Base-by-base conservation (phyloP, 1,140 invertebrate genomes). In the Drosophila lini region DNA sequence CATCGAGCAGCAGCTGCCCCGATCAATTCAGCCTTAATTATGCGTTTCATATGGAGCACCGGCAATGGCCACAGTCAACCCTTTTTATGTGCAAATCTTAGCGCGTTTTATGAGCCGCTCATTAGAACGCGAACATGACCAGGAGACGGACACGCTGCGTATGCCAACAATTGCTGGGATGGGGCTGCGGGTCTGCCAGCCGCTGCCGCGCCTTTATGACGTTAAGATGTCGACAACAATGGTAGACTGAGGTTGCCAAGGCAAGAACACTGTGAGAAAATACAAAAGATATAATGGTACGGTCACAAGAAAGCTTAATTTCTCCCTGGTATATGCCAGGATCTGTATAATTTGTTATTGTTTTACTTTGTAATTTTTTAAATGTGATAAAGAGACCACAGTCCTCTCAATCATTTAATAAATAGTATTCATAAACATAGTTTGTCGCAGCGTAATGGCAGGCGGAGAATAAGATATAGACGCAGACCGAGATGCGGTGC, bases 61-160 rank as follows among this genome's bases (percentile, higher is more conserved):
- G 50, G 36, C 36, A 56, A 40, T 76, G 61, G 73, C 32, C 58
- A 47, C 57, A 52, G 62, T 42, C 58, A 50, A 69, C 40, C 64
- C 50, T 69, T 77, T 57, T 78, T 70, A 78, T 62, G 82, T 74
- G 78, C 63, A 82, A 88, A 88, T 80, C 79, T 86, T 80, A 70
- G 76, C 83, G 76, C 83, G 84, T 88, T 86, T 86, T 86, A 86
- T 86, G 80, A 65, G 31, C 59, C 61, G 74, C 83, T 86, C 83
- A 83, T 86, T 86, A 88, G 83, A 83, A 57, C 70, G 64, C 68
- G 64, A 45, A 75, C 59, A 61, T 56, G 55, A 38, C 74, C 57
- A 62, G 65, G 16, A 59, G 64, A 70, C 25, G 52, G 38, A 69
- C 34, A 80, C 19, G n/a, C 31, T 57, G 31, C 31, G 62, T 65